Evolutionary conservation across 2,797 vertebrate species (phyloP), one percentile per base, ranked within the genome.

Genomic region (Apogon hyalosoma): DNA sequence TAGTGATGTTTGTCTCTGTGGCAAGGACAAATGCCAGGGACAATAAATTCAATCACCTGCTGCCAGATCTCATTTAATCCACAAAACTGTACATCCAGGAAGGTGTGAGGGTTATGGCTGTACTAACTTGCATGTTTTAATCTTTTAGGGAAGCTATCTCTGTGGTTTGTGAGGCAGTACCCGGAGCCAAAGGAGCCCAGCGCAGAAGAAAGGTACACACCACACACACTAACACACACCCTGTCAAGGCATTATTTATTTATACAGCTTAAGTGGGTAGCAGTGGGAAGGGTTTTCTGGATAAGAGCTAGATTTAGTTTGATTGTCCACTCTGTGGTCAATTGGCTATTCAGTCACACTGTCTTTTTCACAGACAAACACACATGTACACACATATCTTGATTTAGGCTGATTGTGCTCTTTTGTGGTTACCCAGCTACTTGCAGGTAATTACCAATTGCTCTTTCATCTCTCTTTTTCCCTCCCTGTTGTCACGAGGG

Each of bases 161-260:
- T 65, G 93, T 98, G 88, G 97, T 98, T 77, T 99, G 97, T 3
- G 98, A 99, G 80, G 97, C 97, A 0, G 96, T 99, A 78, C 98
- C 98, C 0, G 95, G 97, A 84, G 96, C 97, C 84, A 99, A 97
- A 90, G 98, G 96, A 88, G 95, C 96, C 0, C 90, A 95, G 45
- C 92, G 97, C 70, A 94, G 97, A 84, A 96, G 97, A 91, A 99
- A 99, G 96, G 97, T 98, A 93, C 73, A 83, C 51, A 52, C 60
- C 57, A 68, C 95, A 88, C 72, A 77, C 54, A 70, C 56, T 2
- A 41, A 31, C 69, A 82, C 75, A 87, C 81, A 74, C 64, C 70
- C 87, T 73, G 64, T 79, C 52, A 79, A 47, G 43, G 36, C 81
- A 89, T 92, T 75, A 92, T 85, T 92, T 91, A 91, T 93, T 92